phyloP scores from a whole-genome alignment of 2,888 invertebrate species.

The Drosophila robusta region DNA sequence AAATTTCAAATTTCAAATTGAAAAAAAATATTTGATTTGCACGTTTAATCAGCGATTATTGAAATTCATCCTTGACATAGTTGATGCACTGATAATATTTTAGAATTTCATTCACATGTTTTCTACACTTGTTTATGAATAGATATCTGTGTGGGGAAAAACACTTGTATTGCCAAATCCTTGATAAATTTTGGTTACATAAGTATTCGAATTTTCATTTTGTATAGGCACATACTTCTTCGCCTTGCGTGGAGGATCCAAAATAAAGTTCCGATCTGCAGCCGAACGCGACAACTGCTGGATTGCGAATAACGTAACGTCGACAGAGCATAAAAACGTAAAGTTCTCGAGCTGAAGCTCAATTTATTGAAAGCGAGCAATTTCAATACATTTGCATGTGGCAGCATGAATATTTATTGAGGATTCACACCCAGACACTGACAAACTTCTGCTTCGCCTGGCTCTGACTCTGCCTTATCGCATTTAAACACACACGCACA shows the following conservation, averaged over 20 bases:
- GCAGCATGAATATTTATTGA: slow-evolving; percentile 77
- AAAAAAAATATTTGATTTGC: neutral
- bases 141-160: neutral
- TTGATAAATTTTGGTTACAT: slow-evolving; percentile 5
- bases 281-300: slow-evolving; percentile 85
- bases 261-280: slow-evolving; percentile 73
- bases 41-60: neutral
- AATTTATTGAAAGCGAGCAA: slow-evolving; percentile 61
- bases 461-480: slow-evolving; percentile 46
- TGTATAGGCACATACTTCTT: slow-evolving; percentile 64
- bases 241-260: slow-evolving; percentile 55
- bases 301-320: slow-evolving; percentile 84
- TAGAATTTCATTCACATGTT: slow-evolving; percentile 9
- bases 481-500: slow-evolving; percentile 26
- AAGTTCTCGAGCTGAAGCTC: slow-evolving; percentile 67
- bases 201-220: slow-evolving; percentile 18
- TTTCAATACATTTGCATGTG: slow-evolving; percentile 77
- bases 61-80: slow-evolving; percentile 20
- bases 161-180: slow-evolving; percentile 18
- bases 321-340: slow-evolving; percentile 62
- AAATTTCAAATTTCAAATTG: neutral
- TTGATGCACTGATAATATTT: slow-evolving; percentile 8
- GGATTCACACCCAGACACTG: slow-evolving; percentile 59
- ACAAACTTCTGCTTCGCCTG: slow-evolving; percentile 10
- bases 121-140: neutral